These are phyloP conservation scores for Mohoua ochrocephala DNA, from an alignment of 2,113 vertebrate species.

Conservation along the genomic window DNA sequence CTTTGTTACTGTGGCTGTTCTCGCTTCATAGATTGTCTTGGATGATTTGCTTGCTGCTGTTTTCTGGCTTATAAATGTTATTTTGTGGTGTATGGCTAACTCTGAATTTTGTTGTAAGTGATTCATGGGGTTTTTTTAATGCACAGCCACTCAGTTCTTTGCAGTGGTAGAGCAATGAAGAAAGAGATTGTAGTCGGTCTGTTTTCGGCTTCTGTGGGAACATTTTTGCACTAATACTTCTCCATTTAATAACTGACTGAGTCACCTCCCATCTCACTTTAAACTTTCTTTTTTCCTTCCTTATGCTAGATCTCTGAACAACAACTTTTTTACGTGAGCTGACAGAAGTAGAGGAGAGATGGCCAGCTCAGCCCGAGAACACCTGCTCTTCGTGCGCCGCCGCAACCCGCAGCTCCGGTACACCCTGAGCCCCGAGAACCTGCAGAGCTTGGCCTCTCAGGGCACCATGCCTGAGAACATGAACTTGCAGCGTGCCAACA, in stretches of 20 bases:
- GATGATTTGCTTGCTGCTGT: not conserved
- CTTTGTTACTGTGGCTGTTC: not conserved
- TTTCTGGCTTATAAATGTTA: not conserved
- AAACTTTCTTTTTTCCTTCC: not conserved
- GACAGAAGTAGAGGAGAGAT: slow-evolving; percentile 50
- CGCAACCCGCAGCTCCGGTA: slow-evolving; percentile 91
- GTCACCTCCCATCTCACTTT: not conserved
- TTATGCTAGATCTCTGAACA: slow-evolving; percentile 40
- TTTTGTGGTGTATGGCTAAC: not conserved
- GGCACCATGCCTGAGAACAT: slow-evolving; percentile 75
- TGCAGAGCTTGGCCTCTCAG: slow-evolving; percentile 86
- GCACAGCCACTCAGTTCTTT: not conserved
- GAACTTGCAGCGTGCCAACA: slow-evolving; percentile 89
- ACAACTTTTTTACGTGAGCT: slow-evolving; percentile 30
- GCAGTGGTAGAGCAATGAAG: not conserved
- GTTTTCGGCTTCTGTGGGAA: not conserved
- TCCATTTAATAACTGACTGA: not conserved
- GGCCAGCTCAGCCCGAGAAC: slow-evolving; percentile 85
- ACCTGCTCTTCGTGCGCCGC: slow-evolving; percentile 84
- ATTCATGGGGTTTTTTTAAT: not conserved
- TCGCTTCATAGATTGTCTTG: not conserved
- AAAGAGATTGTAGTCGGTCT: not conserved
- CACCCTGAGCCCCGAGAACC: slow-evolving; percentile 93
- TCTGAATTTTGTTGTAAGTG: not conserved
- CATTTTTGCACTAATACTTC: not conserved